phyloP scores from a whole-genome alignment of 1,140 invertebrate genomes.

The Probaryconus sp. region DNA sequence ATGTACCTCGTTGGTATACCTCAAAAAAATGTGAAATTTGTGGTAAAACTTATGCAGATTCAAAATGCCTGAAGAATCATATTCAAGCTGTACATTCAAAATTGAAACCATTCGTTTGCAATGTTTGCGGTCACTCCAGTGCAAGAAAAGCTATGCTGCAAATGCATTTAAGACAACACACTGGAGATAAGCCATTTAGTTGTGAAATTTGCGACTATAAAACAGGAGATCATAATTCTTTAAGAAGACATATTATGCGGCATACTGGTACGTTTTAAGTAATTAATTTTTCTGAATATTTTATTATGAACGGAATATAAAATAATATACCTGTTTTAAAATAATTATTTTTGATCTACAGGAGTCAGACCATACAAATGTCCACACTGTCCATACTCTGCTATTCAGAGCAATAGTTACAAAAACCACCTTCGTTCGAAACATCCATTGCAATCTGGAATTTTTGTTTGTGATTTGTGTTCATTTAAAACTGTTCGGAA shows the following conservation, averaged over 20 bases:
- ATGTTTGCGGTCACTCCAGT: conserved; percentile 86
- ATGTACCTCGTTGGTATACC: conserved; percentile 80
- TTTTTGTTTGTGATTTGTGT: conserved; percentile 81
- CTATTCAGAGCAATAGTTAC: conserved; percentile 83
- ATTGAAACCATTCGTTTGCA: conserved; percentile 86
- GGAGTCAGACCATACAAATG: conserved; percentile 83
- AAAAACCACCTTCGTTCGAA: conserved; percentile 83
- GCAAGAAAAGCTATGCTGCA: conserved; percentile 84
- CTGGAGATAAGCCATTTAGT: conserved; percentile 86
- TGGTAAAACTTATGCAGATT: conserved; percentile 84
- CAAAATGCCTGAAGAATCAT: conserved; percentile 87
- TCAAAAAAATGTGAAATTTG: conserved; percentile 85
- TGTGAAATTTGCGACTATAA: conserved; percentile 85
- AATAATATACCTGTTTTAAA: too few species aligned
- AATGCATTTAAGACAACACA: conserved; percentile 84
- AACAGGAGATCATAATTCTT: conserved; percentile 85
- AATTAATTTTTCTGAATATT: too few species aligned
- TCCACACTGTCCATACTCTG: conserved; percentile 83
- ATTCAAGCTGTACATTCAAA: conserved; percentile 88
- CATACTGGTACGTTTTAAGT: conserved; percentile 81
- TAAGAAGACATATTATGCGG: conserved; percentile 85
- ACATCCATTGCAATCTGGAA: conserved; percentile 80
- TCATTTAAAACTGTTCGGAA: conserved; percentile 81
- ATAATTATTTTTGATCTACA: conserved; percentile 44
- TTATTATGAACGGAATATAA: too few species aligned